phyloP scores from a whole-genome alignment of 2,888 invertebrate genomes.

The Halocaridina rubra region DNA sequence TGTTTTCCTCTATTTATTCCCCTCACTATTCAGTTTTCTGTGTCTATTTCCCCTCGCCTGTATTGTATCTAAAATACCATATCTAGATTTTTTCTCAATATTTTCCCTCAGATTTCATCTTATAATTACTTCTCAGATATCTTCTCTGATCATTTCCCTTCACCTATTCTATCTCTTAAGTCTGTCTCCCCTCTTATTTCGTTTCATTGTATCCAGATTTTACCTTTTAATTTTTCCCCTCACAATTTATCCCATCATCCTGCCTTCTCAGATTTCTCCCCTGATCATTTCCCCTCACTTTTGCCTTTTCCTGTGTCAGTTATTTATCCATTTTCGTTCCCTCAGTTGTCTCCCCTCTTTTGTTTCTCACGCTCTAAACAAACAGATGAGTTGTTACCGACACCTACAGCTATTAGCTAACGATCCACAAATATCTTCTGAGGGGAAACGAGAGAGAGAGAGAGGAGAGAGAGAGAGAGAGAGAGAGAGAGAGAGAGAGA shows the following conservation, averaged over 20 bases:
- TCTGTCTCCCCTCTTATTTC: not conserved
- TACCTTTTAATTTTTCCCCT: not conserved
- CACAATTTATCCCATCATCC: not conserved
- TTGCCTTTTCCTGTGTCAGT: not conserved
- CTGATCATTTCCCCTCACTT: not conserved
- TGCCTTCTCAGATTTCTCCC: not conserved
- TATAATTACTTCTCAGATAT: not conserved
- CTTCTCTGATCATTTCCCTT: not conserved
- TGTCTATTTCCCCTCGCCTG: not conserved
- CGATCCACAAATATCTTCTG: constrained; percentile 2
- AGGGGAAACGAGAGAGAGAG: too few species aligned
- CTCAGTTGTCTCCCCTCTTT: not conserved
- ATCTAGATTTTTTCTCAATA: not conserved
- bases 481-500: too few species aligned
- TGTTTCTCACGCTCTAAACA: not conserved
- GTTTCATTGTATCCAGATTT: not conserved
- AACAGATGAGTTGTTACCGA: not conserved
- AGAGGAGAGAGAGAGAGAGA: too few species aligned
- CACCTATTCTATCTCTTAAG: not conserved
- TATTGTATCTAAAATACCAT: too few species aligned
- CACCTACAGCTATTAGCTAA: not conserved
- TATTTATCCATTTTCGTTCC: not conserved
- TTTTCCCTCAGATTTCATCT: not conserved
- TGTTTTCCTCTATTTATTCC: not conserved
- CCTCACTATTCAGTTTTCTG: not conserved